A percentile compares a stretch with the other conserved stretches of the same genome.
These are phyloP conservation scores for Tragulus kanchil DNA, from an alignment of 2,113 vertebrate genomes.

Conservation along the genomic window DNA sequence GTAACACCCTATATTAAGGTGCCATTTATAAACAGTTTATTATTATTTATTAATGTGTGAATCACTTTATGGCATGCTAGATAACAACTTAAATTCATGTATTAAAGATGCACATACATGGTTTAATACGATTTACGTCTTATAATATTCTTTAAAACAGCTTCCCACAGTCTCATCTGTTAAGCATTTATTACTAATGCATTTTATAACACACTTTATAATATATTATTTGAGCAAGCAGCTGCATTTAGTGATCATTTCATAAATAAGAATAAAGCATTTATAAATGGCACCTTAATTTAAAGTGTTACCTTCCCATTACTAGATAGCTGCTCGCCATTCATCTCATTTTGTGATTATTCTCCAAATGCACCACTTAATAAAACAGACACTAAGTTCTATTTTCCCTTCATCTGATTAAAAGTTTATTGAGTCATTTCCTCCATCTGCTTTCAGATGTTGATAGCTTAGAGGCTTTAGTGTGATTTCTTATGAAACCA, in stretches of 20 bases:
- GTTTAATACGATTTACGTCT: constrained; percentile 90
- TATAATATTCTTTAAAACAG: constrained; percentile 90
- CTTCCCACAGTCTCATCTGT: constrained; percentile 88
- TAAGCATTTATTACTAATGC: constrained; percentile 92
- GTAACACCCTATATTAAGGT: constrained; percentile 89
- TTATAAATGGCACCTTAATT: constrained; percentile 91
- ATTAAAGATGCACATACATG: constrained; percentile 90
- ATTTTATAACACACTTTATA: constrained; percentile 91
- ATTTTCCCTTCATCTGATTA: constrained; percentile 87
- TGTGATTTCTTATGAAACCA: constrained; percentile 69
- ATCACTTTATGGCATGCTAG: constrained; percentile 87
- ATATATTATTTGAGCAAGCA: constrained; percentile 89
- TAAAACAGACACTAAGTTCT: constrained; percentile 87
- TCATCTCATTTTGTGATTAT: constrained; percentile 88
- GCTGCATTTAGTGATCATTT: constrained; percentile 90
- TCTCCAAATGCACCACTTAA: constrained; percentile 88
- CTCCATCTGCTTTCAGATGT: constrained; percentile 81
- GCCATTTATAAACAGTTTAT: constrained; percentile 89
- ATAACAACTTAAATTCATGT: constrained; percentile 92
- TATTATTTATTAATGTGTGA: constrained; percentile 91
- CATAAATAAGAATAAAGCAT: constrained; percentile 92
- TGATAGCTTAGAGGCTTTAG: constrained; percentile 63
- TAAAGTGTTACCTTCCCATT: constrained; percentile 90
- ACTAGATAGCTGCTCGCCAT: constrained; percentile 84
- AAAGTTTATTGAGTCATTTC: constrained; percentile 88